These are phyloP conservation scores for Megalops cyprinoides DNA, from an alignment of 2,797 vertebrate genomes.

Conservation along the genomic window DNA sequence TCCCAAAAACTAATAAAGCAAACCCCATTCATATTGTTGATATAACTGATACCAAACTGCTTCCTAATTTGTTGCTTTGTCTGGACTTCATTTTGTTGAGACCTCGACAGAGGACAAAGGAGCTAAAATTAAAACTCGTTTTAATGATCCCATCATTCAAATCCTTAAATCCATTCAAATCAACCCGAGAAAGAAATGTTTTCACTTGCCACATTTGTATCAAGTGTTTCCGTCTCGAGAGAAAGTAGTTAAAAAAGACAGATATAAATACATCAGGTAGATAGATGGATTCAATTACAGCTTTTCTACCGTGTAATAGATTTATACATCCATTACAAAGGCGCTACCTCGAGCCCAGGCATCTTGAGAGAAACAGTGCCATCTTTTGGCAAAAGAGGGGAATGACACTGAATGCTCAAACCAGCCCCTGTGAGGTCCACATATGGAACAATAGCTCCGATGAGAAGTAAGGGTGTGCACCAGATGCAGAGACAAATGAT, in stretches of 20 bases:
- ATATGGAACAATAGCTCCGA: not conserved
- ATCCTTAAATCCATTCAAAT: no score
- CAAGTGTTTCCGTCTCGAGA: constrained; percentile 10
- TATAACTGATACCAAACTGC: not conserved
- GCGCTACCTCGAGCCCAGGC: not conserved
- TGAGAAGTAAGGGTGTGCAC: not conserved
- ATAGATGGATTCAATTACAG: constrained; percentile 57
- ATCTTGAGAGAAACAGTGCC: constrained; percentile 70
- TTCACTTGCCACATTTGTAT: constrained; percentile 3
- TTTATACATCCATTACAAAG: constrained; percentile 36
- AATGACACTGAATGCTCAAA: not conserved
- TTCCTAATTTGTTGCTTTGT: not conserved
- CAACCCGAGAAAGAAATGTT: constrained; percentile 21
- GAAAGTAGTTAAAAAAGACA: constrained; percentile 13
- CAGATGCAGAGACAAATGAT: not conserved
- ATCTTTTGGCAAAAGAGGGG: constrained; percentile 58
- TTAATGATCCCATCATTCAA: not conserved
- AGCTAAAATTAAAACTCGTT: constrained; percentile 21
- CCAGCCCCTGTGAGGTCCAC: not conserved
- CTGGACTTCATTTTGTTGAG: not conserved
- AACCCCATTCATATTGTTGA: no score
- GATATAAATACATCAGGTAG: constrained; percentile 71
- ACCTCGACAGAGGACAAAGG: constrained; percentile 13
- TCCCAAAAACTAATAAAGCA: no score
- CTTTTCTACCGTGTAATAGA: constrained; percentile 47